phyloP scores from a whole-genome alignment of 2,113 vertebrate species.

The Zootoca vivipara region DNA sequence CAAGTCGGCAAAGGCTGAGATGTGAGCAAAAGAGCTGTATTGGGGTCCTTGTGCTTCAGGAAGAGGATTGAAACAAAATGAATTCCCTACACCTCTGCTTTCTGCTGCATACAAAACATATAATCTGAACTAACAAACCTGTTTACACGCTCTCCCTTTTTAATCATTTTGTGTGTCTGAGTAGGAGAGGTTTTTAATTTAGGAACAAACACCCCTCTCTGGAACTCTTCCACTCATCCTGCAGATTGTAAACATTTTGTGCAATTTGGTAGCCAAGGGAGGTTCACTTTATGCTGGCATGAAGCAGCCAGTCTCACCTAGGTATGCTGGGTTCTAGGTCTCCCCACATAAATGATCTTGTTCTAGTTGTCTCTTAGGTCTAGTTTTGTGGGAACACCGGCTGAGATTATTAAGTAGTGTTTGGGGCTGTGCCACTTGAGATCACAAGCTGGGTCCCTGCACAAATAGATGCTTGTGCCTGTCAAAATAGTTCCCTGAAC shows the following conservation, averaged over 20 bases:
- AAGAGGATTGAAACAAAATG: background rate
- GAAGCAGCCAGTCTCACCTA: constrained; percentile 3
- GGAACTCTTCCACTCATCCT: background rate
- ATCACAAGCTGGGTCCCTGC: background rate
- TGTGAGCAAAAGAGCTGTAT: too few species aligned
- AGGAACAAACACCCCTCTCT: background rate
- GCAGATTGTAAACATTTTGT: background rate
- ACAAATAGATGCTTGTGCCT: background rate
- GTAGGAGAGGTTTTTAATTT: background rate
- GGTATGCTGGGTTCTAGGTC: background rate
- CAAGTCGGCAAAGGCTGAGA: too few species aligned
- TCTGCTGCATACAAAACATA: background rate
- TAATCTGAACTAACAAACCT: too few species aligned
- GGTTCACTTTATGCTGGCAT: background rate
- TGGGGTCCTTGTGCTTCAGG: too few species aligned
- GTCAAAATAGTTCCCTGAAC: background rate
- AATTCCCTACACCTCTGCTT: background rate
- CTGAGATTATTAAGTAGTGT: too few species aligned
- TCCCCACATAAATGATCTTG: background rate
- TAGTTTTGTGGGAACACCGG: background rate
- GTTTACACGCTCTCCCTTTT: background rate
- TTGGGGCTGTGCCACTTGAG: background rate
- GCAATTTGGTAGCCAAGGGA: background rate
- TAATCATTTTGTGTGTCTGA: background rate
- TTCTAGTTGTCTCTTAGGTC: background rate